Base-by-base conservation (phyloP, 2,797 vertebrate species). In the Argya squamiceps region DNA sequence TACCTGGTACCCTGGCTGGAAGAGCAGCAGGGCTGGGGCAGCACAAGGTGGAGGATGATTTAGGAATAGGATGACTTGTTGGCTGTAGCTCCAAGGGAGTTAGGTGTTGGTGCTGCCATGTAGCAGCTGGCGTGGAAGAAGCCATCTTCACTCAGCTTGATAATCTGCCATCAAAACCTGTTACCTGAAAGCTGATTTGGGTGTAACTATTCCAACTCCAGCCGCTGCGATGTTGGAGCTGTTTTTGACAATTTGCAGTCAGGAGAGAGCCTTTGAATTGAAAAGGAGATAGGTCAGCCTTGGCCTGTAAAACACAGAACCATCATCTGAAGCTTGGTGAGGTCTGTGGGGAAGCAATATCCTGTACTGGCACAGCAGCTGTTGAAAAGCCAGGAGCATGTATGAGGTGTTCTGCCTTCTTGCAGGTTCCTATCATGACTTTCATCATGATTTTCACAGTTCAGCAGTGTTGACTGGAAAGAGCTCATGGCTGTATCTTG, bases 181-280 rank as follows among this genome's bases (percentile, higher is more conserved):
- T 43, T 64, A 30, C 64, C 43, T 80, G 49, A 58, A 63, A 89
- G 7, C 64, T 77, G 12, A 15, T 80, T 77, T 22, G 58, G 12
- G 22, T 67, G 41, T 30, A 74, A 26, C 26, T 44, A 27, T 53
- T 70, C 41, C 63, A 74, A 11, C 18, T 74, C 12, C 49, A 58
- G 30, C 8, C 4, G 1, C 59, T 73, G 36, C 1, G 0, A 11
- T 26, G 2, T 1, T 70, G 50, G 20, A 77, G 52, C 11, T 59
- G 15, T 1, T 83, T 92, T 36, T 1, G 7, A 34, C 49, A 56
- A 34, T 18, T 64, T 70, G 10, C 14, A n/a, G 11, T 37, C 52
- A 56, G 44, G 59, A 89, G 8, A 46, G 2, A 75, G 6, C 6
- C 29, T 30, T 8, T 58, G 44, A 60, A 79, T 70, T 30, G 46